These are phyloP conservation scores for Philopedon plagiatum DNA, from an alignment of 2,888 invertebrate species.

Conservation along the genomic window DNA sequence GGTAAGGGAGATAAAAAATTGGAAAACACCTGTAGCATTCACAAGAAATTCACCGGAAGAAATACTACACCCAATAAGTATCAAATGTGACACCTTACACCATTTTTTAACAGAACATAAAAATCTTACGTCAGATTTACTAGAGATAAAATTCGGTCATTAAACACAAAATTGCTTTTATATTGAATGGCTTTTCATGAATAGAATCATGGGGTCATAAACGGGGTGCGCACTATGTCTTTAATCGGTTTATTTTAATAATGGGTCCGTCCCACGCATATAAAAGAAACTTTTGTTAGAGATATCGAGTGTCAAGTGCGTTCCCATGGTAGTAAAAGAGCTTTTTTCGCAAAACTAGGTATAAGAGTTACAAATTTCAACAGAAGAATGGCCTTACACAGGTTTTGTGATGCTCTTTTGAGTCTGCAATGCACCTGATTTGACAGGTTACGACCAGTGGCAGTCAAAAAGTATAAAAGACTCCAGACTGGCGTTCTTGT, in stretches of 20 bases:
- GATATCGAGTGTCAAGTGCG: slow-evolving; percentile 67
- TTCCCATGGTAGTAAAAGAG: slow-evolving; percentile 65
- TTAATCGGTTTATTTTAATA: slow-evolving; percentile 51
- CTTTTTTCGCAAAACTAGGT: slow-evolving; percentile 64
- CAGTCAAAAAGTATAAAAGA: slow-evolving; percentile 41
- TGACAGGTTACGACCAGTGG: slow-evolving; percentile 50
- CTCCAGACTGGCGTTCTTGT: no score
- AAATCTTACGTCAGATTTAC: not conserved
- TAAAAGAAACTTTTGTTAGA: slow-evolving; percentile 52
- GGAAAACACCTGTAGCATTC: no score
- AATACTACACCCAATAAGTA: slow-evolving; percentile 14
- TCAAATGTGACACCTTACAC: slow-evolving; percentile 30
- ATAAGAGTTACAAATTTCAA: slow-evolving; percentile 67
- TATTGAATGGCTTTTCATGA: slow-evolving; percentile 37
- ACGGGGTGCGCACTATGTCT: slow-evolving; percentile 33
- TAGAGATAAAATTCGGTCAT: slow-evolving; percentile 42
- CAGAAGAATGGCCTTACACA: slow-evolving; percentile 60
- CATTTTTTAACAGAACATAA: not conserved
- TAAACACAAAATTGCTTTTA: slow-evolving; percentile 25
- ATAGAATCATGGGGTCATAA: slow-evolving; percentile 35
- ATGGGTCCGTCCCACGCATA: slow-evolving; percentile 37
- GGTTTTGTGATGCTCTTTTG: slow-evolving; percentile 56
- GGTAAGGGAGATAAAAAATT: no score
- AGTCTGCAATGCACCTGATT: slow-evolving; percentile 59
- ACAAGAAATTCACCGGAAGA: not conserved